Percentiles rank a stretch among this genome's conserved stretches.
Conservation (phyloP, 2,797 vertebrate genomes). For the Geotrypetes seraphini region DNA sequence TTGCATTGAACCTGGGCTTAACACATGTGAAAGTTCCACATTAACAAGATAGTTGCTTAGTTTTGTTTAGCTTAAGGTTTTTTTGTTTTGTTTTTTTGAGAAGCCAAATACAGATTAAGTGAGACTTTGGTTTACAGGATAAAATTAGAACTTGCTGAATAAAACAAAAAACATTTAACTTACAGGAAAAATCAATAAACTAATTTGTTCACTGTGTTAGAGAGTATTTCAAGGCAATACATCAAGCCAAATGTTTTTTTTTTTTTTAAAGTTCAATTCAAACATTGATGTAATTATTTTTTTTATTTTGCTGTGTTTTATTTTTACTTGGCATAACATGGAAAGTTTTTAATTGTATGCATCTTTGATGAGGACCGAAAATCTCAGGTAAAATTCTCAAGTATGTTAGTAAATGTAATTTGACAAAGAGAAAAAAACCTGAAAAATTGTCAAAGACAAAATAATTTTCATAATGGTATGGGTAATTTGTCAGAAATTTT, state of each 20-base stretch:
- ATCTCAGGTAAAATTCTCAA: slow-evolving; percentile 17
- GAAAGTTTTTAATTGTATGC: slow-evolving; percentile 25
- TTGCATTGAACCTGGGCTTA: no score
- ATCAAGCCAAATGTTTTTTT: slow-evolving; percentile 1
- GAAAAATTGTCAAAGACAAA: slow-evolving; percentile 10
- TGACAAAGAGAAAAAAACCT: slow-evolving; percentile 10
- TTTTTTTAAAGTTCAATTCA: slow-evolving; percentile 24
- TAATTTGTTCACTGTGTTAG: slow-evolving; percentile 8
- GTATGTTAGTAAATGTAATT: slow-evolving; percentile 12
- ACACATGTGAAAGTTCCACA: no score
- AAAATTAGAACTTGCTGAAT: no score
- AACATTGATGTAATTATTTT: slow-evolving; percentile 5
- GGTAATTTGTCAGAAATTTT: slow-evolving; percentile 17
- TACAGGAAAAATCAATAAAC: slow-evolving; percentile 7
- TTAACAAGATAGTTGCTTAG: no score
- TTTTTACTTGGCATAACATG: slow-evolving; percentile 15
- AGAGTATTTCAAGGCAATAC: slow-evolving; percentile 18
- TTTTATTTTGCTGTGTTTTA: slow-evolving; percentile 4
- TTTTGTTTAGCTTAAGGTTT: no score
- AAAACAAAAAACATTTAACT: background rate
- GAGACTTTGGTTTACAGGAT: no score
- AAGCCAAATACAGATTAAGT: no score
- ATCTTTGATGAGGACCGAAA: slow-evolving; percentile 28
- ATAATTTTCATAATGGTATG: slow-evolving; percentile 27
- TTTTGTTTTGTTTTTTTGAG: no score